Base-by-base conservation (phyloP, 1,140 invertebrate species). In the Centruroides vittatus region DNA sequence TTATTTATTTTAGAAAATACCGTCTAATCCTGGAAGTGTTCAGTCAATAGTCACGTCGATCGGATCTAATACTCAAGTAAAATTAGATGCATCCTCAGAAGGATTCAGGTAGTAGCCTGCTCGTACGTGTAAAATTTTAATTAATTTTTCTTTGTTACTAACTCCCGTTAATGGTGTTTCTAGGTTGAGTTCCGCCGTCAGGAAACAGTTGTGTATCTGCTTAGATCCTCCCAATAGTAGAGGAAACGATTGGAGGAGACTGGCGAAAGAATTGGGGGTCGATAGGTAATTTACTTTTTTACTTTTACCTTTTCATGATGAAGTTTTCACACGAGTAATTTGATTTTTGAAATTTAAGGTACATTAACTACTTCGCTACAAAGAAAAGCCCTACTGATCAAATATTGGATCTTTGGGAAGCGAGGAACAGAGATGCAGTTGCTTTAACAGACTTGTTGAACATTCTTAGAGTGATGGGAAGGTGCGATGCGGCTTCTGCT, bases 321-420 rank as follows among this genome's bases (percentile, higher is more conserved):
- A 41, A 41, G 41, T 41, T 41, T 41, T 41, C 41, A 41, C 41
- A 41, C 41, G 41, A 41, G 41, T 41, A 41, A 41, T 41, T 41
- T 41, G 8, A 41, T 41, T 41, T 41, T 41, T 41, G 41, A 41
- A 1, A 41, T 68, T 73, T 35, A 73, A 86, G 85, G 71, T 95
- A 96, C 74, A 93, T 93, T 58, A 93, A 93, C 71, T 97, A 90
- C 78, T 95, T 97, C 72, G 92, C 92, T 50, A 93, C 90, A 49
- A 95, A 96, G 76, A 81, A 85, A 60, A 95, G 91, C 67, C 93
- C 93, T 13, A 96, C 93, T 35, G 93, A 96, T 70, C 88, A 91
- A 72, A 93, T 97, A 67, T 78, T 97, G 61, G 90, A 95, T 74
- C 74, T 98, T 66, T 98, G 93, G 93, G 93, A 96, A 74, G 92